Evolutionary conservation across 2,113 vertebrate genomes (phyloP).

Genomic region (Planiliza haematocheilus): DNA sequence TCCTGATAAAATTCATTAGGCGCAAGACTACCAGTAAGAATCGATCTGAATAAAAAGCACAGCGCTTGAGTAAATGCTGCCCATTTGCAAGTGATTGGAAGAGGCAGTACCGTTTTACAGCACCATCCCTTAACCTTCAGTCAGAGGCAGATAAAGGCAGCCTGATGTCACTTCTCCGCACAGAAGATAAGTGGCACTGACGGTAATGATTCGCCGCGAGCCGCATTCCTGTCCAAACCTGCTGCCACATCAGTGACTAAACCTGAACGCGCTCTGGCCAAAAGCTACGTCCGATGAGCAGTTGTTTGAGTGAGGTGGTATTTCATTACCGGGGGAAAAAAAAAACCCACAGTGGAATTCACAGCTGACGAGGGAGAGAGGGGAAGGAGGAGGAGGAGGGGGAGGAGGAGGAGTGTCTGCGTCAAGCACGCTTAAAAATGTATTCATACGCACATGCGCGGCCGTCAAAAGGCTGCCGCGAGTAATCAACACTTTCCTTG

Average conservation of each 20-base stretch:
- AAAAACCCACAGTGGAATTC: conserved; percentile 66
- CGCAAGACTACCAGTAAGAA: no score
- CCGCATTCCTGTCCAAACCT: conserved; percentile 66
- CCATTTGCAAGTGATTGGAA: not conserved
- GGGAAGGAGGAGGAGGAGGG: conserved; percentile 18
- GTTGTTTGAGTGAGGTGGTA: conserved; percentile 61
- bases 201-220: conserved; percentile 62
- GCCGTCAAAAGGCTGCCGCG: conserved; percentile 49
- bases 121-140: conserved; percentile 55
- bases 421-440: conserved; percentile 37
- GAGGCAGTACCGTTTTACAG: conserved; percentile 5
- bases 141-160: conserved; percentile 57
- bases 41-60: not conserved
- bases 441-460: not conserved
- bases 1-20: no score
- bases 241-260: conserved; percentile 54
- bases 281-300: conserved; percentile 51
- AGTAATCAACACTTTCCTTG: conserved; percentile 52
- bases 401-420: no score
- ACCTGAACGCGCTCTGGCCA: conserved; percentile 35
- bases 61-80: not conserved
- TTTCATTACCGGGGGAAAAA: conserved; percentile 67
- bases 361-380: conserved; percentile 61
- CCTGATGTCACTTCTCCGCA: conserved; percentile 67
- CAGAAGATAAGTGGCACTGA: conserved; percentile 49